Percentiles rank a stretch among this genome's conserved stretches.
phyloP scores from a whole-genome alignment of 64 coral and sea anemone species.

The Stylophora pistillata region DNA sequence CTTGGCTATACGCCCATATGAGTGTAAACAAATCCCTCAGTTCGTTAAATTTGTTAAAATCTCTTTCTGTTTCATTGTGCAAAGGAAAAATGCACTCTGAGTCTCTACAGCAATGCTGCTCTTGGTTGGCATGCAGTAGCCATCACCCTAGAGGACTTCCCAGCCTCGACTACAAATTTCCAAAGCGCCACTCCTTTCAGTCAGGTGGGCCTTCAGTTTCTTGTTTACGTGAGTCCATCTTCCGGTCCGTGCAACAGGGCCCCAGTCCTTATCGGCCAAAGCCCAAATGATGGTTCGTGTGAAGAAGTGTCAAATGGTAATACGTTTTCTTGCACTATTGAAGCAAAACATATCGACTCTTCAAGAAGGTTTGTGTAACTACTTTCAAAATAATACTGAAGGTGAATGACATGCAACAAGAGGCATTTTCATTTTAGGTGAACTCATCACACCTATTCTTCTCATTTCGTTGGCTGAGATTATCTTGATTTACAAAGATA shows the following conservation, averaged over 20 bases:
- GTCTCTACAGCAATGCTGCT: neutral
- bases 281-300: constrained; percentile 42
- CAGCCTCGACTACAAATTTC: constrained; percentile 39
- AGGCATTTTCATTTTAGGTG: too few relatives aligned
- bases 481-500: too few relatives aligned
- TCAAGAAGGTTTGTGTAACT: constrained; percentile 10
- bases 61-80: neutral
- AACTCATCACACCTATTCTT: too few relatives aligned
- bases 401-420: too few relatives aligned
- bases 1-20: too few relatives aligned
- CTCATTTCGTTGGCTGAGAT: too few relatives aligned
- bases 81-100: constrained; percentile 48
- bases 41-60: too few relatives aligned
- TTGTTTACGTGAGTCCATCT: constrained; percentile 25
- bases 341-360: constrained; percentile 60
- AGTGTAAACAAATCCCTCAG: too few relatives aligned
- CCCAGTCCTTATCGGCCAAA: constrained; percentile 47
- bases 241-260: constrained; percentile 24
- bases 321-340: constrained; percentile 25
- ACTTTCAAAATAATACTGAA: too few relatives aligned
- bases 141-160: constrained; percentile 53
- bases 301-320: constrained; percentile 20
- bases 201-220: constrained; percentile 49
- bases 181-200: constrained; percentile 42
- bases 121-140: constrained; percentile 55